phyloP scores from a whole-genome alignment of 2,113 vertebrate genomes.

The Dicrurus megarhynchus region DNA sequence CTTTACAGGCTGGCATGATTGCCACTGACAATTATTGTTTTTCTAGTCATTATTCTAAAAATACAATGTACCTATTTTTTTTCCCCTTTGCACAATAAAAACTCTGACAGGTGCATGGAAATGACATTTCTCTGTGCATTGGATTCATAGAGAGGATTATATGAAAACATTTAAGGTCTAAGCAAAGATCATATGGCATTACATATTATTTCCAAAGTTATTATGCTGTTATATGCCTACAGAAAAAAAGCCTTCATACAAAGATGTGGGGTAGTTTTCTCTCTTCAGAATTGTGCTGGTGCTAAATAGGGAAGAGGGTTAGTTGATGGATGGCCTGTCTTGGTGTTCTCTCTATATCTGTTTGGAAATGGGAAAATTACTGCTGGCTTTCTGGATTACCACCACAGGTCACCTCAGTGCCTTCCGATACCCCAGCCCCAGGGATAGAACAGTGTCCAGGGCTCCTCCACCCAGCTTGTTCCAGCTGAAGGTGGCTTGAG shows the following conservation, averaged over 20 bases:
- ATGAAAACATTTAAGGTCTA: background rate
- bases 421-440: background rate
- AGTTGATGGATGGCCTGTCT: background rate
- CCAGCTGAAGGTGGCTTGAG: background rate
- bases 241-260: background rate
- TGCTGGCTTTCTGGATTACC: background rate
- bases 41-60: conserved; percentile 23
- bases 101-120: conserved; percentile 52
- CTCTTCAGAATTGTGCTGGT: background rate
- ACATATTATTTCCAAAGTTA: background rate
- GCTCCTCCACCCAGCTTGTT: background rate
- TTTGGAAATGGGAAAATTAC: background rate
- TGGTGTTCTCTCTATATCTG: rapidly evolving
- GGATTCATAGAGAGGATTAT: background rate
- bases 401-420: background rate
- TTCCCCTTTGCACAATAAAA: background rate
- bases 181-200: background rate
- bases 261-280: background rate
- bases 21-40: conserved; percentile 31
- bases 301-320: background rate
- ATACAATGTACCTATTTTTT: background rate
- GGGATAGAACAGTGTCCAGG: background rate
- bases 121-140: background rate
- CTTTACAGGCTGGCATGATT: conserved; percentile 51
- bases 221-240: background rate